These are phyloP conservation scores for Capreolus pygargus DNA, from an alignment of 2,113 vertebrate genomes.

Conservation along the genomic window DNA sequence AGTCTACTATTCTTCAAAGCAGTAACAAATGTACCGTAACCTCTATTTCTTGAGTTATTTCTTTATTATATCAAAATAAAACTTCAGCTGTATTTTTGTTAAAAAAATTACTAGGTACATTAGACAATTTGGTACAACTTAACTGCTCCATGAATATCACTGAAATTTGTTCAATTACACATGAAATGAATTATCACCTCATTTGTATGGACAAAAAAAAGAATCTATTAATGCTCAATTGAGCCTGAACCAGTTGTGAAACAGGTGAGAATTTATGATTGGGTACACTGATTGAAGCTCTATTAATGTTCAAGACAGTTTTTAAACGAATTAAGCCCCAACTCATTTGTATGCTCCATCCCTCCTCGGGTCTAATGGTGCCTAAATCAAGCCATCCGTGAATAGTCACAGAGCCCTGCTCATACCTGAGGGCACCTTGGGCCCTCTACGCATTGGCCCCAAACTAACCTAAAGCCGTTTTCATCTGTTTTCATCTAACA, in stretches of 20 bases:
- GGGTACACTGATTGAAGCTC: conserved; percentile 65
- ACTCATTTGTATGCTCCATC: conserved; percentile 74
- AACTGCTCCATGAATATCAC: conserved; percentile 54
- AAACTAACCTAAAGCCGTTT: conserved; percentile 31
- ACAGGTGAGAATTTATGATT: conserved; percentile 79
- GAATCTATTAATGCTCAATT: conserved; percentile 77
- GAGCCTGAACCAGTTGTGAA: conserved; percentile 71
- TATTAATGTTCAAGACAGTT: conserved; percentile 65
- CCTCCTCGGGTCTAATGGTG: conserved; percentile 64
- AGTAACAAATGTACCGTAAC: background rate
- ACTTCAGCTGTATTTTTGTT: conserved; percentile 51
- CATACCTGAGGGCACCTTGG: conserved; percentile 49
- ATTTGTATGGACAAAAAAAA: conserved; percentile 69
- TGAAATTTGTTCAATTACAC: conserved; percentile 76
- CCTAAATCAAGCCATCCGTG: conserved; percentile 70
- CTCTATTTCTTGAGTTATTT: background rate
- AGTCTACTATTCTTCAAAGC: background rate
- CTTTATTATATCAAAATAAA: background rate
- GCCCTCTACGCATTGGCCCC: background rate
- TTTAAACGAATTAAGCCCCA: conserved; percentile 79
- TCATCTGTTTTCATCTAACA: conserved; percentile 14
- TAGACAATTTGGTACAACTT: conserved; percentile 50
- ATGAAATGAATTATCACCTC: conserved; percentile 74
- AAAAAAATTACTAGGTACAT: conserved; percentile 47
- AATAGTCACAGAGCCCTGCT: conserved; percentile 42